Evolutionary conservation across 2,797 vertebrate genomes (phyloP).

Genomic region (Urophycis tenuis): DNA sequence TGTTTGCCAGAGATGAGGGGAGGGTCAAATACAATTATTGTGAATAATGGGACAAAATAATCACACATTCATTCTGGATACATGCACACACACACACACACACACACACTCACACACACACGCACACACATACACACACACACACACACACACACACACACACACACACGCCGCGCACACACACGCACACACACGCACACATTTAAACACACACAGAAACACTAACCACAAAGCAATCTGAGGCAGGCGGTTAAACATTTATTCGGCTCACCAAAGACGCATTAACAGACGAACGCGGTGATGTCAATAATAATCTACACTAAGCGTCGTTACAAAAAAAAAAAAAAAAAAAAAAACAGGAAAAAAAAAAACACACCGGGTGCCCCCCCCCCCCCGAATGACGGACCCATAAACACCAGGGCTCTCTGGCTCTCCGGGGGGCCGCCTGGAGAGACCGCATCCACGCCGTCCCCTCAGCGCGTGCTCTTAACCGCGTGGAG

Average conservation of each 20-base stretch:
- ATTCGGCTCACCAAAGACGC: constrained; percentile 15
- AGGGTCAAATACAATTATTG: constrained; percentile 66
- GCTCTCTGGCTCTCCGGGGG: too few relatives aligned
- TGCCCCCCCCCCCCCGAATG: constrained; percentile 35
- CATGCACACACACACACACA: background rate
- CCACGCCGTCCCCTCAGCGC: too few relatives aligned
- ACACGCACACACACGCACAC: background rate
- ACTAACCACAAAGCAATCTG: constrained; percentile 34
- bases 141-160: too few relatives aligned
- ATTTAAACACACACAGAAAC: background rate
- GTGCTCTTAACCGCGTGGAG: too few relatives aligned
- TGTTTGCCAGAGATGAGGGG: constrained; percentile 56
- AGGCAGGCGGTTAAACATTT: constrained; percentile 31
- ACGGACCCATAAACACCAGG: too few relatives aligned
- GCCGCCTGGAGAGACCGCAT: too few relatives aligned
- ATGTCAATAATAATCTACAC: constrained; percentile 29
- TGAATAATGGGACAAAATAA: constrained; percentile 49
- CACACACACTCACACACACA: constrained; percentile 16
- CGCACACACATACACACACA: constrained; percentile 14
- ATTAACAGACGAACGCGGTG: constrained; percentile 20
- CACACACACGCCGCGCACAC: constrained; percentile 24
- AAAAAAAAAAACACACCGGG: constrained; percentile 2
- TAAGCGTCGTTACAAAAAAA: constrained; percentile 1
- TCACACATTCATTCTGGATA: background rate
- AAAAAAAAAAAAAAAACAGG: too few relatives aligned